A percentile compares a stretch with the other conserved stretches of the same genome.
These are phyloP conservation scores for Hyperoplus lanceolatus DNA, from an alignment of 2,797 vertebrate species.

Conservation along the genomic window DNA sequence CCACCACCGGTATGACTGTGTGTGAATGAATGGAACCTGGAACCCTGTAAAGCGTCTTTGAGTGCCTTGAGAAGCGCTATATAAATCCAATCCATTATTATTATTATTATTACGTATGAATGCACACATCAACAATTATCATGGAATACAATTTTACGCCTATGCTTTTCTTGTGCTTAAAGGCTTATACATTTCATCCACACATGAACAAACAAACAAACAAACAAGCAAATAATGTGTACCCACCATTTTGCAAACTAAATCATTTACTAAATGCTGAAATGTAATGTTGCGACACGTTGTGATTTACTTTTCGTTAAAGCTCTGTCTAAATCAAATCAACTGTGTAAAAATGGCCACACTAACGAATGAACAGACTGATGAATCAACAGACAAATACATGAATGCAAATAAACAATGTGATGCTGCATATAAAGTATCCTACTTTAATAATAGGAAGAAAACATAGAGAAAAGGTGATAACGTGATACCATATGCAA, in stretches of 20 bases:
- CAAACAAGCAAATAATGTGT: conserved; percentile 13
- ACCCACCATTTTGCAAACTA: conserved; percentile 7
- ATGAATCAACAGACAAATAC: conserved; percentile 1
- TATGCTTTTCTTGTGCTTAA: background rate
- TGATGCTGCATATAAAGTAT: background rate
- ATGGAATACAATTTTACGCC: background rate
- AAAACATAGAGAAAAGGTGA: background rate
- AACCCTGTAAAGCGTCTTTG: no score
- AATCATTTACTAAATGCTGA: conserved; percentile 26
- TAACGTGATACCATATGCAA: conserved; percentile 1
- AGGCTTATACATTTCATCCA: conserved; percentile 8
- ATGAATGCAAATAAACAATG: background rate
- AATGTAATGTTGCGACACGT: conserved; percentile 8
- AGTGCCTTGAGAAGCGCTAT: no score
- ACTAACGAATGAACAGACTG: background rate
- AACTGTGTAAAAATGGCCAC: background rate
- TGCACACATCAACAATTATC: background rate
- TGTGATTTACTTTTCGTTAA: conserved; percentile 15
- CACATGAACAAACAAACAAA: conserved; percentile 12
- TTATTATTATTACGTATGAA: no score
- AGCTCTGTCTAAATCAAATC: conserved; percentile 45
- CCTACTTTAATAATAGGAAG: background rate
- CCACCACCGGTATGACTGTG: no score
- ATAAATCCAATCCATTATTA: no score
- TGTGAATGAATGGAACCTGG: no score